phyloP scores from a whole-genome alignment of 2,888 invertebrate species.

The Ectemnius continuus region DNA sequence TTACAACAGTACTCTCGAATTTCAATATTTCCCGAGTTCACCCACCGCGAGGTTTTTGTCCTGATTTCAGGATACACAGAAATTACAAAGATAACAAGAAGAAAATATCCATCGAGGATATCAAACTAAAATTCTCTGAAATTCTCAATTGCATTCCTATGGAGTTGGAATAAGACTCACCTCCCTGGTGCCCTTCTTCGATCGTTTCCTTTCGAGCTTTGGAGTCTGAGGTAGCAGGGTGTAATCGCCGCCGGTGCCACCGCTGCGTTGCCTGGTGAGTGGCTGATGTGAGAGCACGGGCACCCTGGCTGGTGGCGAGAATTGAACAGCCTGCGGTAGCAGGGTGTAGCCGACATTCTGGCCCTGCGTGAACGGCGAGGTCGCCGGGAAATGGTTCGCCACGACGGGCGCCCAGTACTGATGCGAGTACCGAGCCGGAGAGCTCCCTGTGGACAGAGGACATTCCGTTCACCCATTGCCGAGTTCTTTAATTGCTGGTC shows the following conservation, averaged over 20 bases:
- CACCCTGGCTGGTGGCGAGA: conserved; percentile 71
- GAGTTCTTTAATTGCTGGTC: conserved; percentile 34
- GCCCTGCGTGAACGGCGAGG: conserved; percentile 82
- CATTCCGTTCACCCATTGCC: conserved; percentile 17
- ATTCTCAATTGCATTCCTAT: no score
- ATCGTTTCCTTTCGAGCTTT: conserved; percentile 73
- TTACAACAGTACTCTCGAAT: no score
- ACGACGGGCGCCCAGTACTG: conserved; percentile 85
- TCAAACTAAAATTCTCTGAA: no score
- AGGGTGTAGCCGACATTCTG: conserved; percentile 71
- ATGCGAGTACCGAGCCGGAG: conserved; percentile 79
- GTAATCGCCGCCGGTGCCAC: conserved; percentile 72
- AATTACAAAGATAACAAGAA: no score
- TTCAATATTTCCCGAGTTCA: no score
- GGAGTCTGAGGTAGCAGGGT: conserved; percentile 74
- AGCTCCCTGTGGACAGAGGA: conserved; percentile 75
- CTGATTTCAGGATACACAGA: no score
- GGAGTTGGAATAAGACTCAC: conserved; percentile 53
- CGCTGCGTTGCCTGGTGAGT: conserved; percentile 70
- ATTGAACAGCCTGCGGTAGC: conserved; percentile 71
- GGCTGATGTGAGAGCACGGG: conserved; percentile 66
- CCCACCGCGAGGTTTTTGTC: no score
- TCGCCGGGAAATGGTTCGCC: conserved; percentile 85
- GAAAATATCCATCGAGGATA: no score
- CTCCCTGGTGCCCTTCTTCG: conserved; percentile 72